Conservation (phyloP, 2,888 invertebrate species). For the Pammene fasciana region DNA sequence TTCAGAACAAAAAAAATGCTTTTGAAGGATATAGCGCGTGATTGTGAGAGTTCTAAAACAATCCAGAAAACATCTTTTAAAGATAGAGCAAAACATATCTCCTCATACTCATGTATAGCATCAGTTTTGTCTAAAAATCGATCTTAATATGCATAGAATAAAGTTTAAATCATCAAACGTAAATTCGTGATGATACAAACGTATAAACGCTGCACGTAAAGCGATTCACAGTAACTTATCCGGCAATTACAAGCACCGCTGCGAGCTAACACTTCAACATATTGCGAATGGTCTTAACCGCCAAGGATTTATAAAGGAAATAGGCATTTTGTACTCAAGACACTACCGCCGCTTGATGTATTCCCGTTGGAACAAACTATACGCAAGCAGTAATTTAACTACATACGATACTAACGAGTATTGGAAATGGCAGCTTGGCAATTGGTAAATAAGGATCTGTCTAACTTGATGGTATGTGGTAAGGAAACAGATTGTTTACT, state of each 20-base stretch:
- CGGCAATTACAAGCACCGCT: slow-evolving; percentile 4
- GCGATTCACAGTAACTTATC: slow-evolving; percentile 3
- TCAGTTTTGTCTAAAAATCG: not conserved
- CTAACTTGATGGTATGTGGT: no score
- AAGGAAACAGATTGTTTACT: no score
- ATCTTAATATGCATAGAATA: not conserved
- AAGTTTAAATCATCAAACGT: not conserved
- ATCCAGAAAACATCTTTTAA: not conserved
- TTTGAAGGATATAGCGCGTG: no score
- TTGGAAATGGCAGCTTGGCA: not conserved
- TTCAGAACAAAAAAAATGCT: no score
- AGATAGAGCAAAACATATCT: not conserved
- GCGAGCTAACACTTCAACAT: not conserved
- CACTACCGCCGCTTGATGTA: not conserved
- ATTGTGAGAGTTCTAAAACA: not conserved
- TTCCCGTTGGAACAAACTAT: not conserved
- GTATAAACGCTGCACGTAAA: not conserved
- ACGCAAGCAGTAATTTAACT: not conserved
- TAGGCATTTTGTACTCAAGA: not conserved
- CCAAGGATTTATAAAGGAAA: not conserved
- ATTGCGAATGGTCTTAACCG: not conserved
- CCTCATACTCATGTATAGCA: not conserved
- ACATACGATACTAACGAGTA: not conserved
- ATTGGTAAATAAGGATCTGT: no score
- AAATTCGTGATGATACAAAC: not conserved